Evolutionary conservation across 2,113 vertebrate species (phyloP).

Genomic region (Phalacrocorax brasilianus): DNA sequence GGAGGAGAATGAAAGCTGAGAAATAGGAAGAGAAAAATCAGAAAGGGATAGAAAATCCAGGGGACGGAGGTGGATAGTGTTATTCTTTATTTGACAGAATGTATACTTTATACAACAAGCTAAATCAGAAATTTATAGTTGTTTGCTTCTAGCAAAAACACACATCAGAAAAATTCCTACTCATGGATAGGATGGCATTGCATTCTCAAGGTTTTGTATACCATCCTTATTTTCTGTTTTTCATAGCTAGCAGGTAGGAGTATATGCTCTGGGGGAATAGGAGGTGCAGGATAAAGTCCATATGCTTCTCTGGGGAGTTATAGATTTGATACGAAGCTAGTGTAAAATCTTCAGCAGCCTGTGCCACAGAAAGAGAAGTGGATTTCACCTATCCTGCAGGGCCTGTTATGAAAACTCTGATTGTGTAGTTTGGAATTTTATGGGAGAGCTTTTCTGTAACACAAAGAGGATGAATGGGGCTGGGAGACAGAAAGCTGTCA

Average conservation of each 20-base stretch:
- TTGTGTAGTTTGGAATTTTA: not conserved
- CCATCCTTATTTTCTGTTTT: slow-evolving; percentile 28
- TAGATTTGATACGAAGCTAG: not conserved
- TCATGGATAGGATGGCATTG: not conserved
- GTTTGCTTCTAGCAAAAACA: slow-evolving; percentile 63
- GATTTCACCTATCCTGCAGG: slow-evolving; percentile 26
- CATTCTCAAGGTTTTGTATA: slow-evolving; percentile 4
- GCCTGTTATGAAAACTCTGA: not conserved
- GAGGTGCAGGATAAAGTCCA: slow-evolving; percentile 27
- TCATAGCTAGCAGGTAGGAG: not conserved
- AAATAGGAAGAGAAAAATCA: slow-evolving; percentile 47
- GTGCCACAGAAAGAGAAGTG: not conserved
- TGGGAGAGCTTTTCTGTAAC: not conserved
- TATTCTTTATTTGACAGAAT: slow-evolving; percentile 61
- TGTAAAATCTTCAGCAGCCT: not conserved
- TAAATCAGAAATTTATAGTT: slow-evolving; percentile 49
- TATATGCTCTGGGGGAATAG: slow-evolving; percentile 5
- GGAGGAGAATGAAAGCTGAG: slow-evolving; percentile 48
- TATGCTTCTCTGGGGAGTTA: slow-evolving; percentile 11
- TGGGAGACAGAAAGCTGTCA: not conserved
- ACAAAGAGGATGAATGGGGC: not conserved
- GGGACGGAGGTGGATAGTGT: slow-evolving; percentile 52
- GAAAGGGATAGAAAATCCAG: slow-evolving; percentile 34
- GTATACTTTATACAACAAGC: slow-evolving; percentile 54
- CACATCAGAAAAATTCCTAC: slow-evolving; percentile 12